Evolutionary conservation across 2,797 vertebrate genomes (phyloP), one percentile per base, ranked within the genome.

Genomic region (Chaunax sp.): DNA sequence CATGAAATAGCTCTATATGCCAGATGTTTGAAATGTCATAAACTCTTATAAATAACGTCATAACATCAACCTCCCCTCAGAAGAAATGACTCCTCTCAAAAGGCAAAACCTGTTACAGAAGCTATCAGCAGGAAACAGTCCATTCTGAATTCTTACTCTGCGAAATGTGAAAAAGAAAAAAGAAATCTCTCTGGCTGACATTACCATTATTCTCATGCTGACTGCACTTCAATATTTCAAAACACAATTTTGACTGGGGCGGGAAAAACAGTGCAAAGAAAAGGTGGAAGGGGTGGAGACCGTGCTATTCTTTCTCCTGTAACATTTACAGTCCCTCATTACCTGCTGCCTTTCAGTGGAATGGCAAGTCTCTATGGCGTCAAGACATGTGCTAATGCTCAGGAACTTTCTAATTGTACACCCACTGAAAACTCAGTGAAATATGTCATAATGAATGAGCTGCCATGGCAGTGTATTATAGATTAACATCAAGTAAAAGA

Each of bases 231-330:
- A 79, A 66, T 80, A 86, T 70, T 71, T 81, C 19, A 64, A 71
- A 72, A 74, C 81, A 73, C 60, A 52, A 70, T 78, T 78, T 79
- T 8, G 6, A 40, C 74, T n/a, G 22, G 46, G 56, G 59, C 52
- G 37, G 43, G 52, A 75, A 67, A 87, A 88, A 84, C 75, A 86
- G 69, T 16, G 26, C 28, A 66, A 79, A 89, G 86, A 88, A 90
- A 92, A 74, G 87, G 87, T 87, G 89, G 87, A 92, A 91, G 77
- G 84, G 86, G 83, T 79, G 85, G 37, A 65, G 78, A 69, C 58
- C 25, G 1, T 20, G 35, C 80, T 75, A 84, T 89, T 90, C 77
- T 83, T 90, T 81, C 65, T 75, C 33, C 67, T 33, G 55, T 65
- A 75, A 72, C 78, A 75, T 83, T 89, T 86, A 72, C 64, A 73